Percentiles rank a stretch among this genome's conserved stretches.
Conservation (phyloP, 37 sponge, comb jelly and placozoan species). For the Amphimedon queenslandica region DNA sequence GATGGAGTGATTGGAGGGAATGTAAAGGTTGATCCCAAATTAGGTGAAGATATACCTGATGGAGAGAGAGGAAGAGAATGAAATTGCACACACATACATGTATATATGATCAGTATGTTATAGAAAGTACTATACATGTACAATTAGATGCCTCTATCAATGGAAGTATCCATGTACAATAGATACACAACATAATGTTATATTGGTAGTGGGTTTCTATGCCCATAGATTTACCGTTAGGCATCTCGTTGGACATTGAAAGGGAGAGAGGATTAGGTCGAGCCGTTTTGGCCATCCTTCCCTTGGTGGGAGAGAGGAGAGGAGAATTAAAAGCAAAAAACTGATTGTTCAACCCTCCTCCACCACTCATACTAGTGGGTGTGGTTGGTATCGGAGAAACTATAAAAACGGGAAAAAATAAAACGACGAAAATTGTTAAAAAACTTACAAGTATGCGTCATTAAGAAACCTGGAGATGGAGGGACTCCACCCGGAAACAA, state of each 20-base stretch:
- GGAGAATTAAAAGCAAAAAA: neutral
- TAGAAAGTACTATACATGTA: no score
- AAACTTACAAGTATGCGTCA: slow-evolving; percentile 31
- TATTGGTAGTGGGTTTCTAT: neutral
- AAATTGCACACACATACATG: no score
- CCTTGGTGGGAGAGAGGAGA: slow-evolving; percentile 1
- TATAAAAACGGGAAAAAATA: neutral
- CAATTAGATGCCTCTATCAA: no score
- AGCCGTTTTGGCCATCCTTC: neutral
- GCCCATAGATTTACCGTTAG: neutral
- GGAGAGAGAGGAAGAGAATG: neutral
- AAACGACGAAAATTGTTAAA: neutral
- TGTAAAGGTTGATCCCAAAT: slow-evolving; percentile 1
- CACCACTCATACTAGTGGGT: slow-evolving; percentile 26
- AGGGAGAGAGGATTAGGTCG: neutral
- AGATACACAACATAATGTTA: no score
- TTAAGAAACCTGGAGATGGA: slow-evolving; percentile 46
- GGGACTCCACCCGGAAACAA: slow-evolving; percentile 16
- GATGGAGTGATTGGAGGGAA: slow-evolving; percentile 21
- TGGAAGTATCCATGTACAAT: no score
- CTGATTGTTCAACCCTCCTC: no score
- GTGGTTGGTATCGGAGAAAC: slow-evolving; percentile 57
- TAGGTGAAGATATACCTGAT: slow-evolving; percentile 14
- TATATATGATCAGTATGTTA: no score
- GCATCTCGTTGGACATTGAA: neutral